Evolutionary conservation across 2,888 invertebrate species (phyloP), one percentile per base, ranked within the genome.

Genomic region (Orthonychiurus folsomi): DNA sequence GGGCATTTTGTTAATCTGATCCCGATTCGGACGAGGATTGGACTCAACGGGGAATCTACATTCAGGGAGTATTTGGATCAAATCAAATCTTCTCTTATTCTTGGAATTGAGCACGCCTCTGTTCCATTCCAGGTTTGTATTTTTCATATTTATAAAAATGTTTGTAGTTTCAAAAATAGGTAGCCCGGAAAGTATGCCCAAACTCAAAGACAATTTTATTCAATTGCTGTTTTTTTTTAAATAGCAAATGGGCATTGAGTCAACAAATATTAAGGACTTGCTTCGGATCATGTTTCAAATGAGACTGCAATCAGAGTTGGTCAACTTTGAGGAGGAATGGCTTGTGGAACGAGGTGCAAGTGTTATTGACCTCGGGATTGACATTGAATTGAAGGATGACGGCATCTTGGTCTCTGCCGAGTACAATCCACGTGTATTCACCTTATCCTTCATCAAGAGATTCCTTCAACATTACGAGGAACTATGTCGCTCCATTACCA

Each of bases 211-310:
- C n/a, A n/a, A n/a, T n/a, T n/a, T n/a, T n/a, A n/a, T n/a, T n/a
- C n/a, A n/a, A n/a, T n/a, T n/a, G n/a, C n/a, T n/a, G n/a, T n/a
- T n/a, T n/a, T n/a, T n/a, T n/a, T n/a, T n/a, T n/a, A n/a, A n/a
- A n/a, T n/a, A n/a, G n/a, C n/a, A n/a, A n/a, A n/a, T n/a, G n/a
- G n/a, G n/a, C n/a, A n/a, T n/a, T n/a, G n/a, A n/a, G n/a, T n/a
- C n/a, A n/a, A n/a, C n/a, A n/a, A n/a, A n/a, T n/a, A n/a, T n/a
- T n/a, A n/a, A n/a, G n/a, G n/a, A 52, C n/a, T n/a, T 52, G 5
- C 52, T 52, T 23, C n/a, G 21, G 21, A 52, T 52, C 3, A 52
- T 52, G 52, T 52, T 52, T 52, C 52, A 52, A n/a, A 52, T 52
- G 52, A 52, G 52, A 52, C 52, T 23, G 20, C 9, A 20, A 20